Percentiles rank a stretch among this genome's conserved stretches.
These are phyloP conservation scores for Papilio aristodemus DNA, from an alignment of 1,140 invertebrate species.

Conservation along the genomic window DNA sequence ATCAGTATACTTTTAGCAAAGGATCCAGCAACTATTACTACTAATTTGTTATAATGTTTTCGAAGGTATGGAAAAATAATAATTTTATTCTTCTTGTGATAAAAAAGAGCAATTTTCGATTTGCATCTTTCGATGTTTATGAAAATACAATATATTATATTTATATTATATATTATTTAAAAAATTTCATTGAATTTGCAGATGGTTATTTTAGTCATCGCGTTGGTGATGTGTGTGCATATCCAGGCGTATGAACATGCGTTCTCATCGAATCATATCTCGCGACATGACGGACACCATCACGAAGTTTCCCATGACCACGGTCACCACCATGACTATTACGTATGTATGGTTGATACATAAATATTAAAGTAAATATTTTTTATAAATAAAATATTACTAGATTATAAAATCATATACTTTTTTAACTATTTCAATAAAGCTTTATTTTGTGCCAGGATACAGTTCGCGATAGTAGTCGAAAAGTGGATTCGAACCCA, in stretches of 20 bases:
- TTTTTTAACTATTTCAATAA: too few relatives aligned
- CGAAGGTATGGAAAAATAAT: conserved; percentile 19
- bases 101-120: too few relatives aligned
- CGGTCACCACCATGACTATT: conserved; percentile 40
- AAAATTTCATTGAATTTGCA: not conserved
- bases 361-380: not conserved
- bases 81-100: not conserved
- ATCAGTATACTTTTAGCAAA: not conserved
- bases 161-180: not conserved
- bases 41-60: conserved; percentile 8
- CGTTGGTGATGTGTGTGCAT: conserved; percentile 20
- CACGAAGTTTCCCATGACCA: conserved; percentile 25
- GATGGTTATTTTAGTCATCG: conserved; percentile 8
- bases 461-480: too few relatives aligned
- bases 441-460: too few relatives aligned
- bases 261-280: conserved; percentile 54
- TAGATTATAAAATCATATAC: too few relatives aligned
- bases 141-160: too few relatives aligned
- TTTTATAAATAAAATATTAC: too few relatives aligned
- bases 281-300: conserved; percentile 47
- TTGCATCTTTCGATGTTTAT: too few relatives aligned
- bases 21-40: not conserved
- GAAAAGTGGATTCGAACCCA: too few relatives aligned
- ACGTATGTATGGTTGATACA: conserved; percentile 34
- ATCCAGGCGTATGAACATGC: conserved; percentile 35